Base-by-base conservation (phyloP, 2,888 invertebrate genomes). In the Stenchaetothrips biformis region DNA sequence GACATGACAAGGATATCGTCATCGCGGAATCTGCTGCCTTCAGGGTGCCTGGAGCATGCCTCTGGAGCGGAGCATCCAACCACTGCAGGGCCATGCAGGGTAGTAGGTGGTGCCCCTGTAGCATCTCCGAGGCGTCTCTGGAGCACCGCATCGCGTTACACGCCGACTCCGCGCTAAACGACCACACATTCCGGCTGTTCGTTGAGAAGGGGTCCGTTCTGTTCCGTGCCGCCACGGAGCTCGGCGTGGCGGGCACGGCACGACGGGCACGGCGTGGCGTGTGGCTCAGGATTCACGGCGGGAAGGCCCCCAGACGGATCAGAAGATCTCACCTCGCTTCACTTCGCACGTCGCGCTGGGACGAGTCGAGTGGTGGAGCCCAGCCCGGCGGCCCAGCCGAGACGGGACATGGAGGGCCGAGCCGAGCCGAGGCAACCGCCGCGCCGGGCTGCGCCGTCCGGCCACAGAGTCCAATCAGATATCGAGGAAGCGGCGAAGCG, bases 131-230 rank as follows among this genome's bases (percentile, higher is more conserved):
- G 67, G 67, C 53, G 16, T 53, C 53, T 2, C 53, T 21, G 67
- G n/a, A 37, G 67, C 67, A 67, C 9, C 9, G 67, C 67, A 74
- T 74, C 67, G 67, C 67, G 67, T 74, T 74, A 74, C 67, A 74
- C 21, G 67, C 67, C 25, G 67, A 74, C 67, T 25, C 67, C 25
- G 67, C 67, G 67, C 67, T 74, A 74, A 74, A 74, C 67, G 25
- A 74, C 67, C 67, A 74, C 67, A 74, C 67, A 74, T 74, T 74
- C 67, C 67, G 67, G 67, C 67, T 74, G 67, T 74, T 25, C 67
- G 67, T 9, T 37, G 37, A 37, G 37, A 37, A 37, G 37, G 37
- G 37, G 37, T 37, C 37, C 37, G 37, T 37, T 37, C 37, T 37
- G 37, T 37, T 37, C 37, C 4, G 37, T 37, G 37, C 37, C 59